These are phyloP conservation scores for Carterocephalus palaemon DNA, from an alignment of 2,888 invertebrate species.

Conservation along the genomic window DNA sequence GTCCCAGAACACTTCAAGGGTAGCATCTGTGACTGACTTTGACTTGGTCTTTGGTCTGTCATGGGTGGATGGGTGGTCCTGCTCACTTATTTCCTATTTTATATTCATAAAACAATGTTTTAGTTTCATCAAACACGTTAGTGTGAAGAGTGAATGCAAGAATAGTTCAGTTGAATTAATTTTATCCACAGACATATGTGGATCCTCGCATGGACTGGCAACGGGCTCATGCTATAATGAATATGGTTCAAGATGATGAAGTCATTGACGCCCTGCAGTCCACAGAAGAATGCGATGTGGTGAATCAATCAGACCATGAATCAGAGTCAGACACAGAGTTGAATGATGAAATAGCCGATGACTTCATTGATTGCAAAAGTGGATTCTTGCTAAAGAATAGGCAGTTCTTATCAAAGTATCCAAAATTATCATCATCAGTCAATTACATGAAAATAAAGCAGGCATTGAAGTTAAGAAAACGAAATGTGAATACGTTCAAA, in stretches of 20 bases:
- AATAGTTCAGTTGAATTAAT: constrained; percentile 71
- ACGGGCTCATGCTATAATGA: constrained; percentile 71
- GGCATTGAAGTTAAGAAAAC: constrained; percentile 44
- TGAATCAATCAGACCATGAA: constrained; percentile 64
- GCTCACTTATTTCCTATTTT: no score
- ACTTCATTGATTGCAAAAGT: constrained; percentile 48
- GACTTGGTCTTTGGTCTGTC: no score
- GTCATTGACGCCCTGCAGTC: constrained; percentile 65
- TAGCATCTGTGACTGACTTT: no score
- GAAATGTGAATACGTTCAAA: constrained; percentile 36
- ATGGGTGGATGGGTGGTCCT: no score
- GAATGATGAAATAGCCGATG: constrained; percentile 45
- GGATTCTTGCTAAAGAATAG: constrained; percentile 60
- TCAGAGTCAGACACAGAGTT: constrained; percentile 65
- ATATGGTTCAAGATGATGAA: constrained; percentile 67
- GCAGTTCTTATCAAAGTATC: constrained; percentile 47
- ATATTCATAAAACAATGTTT: not conserved
- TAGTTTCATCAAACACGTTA: constrained; percentile 22
- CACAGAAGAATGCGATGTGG: constrained; percentile 60
- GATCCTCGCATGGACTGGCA: constrained; percentile 76
- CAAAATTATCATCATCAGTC: constrained; percentile 39
- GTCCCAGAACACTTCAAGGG: no score
- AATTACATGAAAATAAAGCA: constrained; percentile 44
- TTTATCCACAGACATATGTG: constrained; percentile 73
- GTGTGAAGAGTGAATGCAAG: constrained; percentile 37